Evolutionary conservation across 1,140 invertebrate species (phyloP).

Genomic region (Phortica variegata): DNA sequence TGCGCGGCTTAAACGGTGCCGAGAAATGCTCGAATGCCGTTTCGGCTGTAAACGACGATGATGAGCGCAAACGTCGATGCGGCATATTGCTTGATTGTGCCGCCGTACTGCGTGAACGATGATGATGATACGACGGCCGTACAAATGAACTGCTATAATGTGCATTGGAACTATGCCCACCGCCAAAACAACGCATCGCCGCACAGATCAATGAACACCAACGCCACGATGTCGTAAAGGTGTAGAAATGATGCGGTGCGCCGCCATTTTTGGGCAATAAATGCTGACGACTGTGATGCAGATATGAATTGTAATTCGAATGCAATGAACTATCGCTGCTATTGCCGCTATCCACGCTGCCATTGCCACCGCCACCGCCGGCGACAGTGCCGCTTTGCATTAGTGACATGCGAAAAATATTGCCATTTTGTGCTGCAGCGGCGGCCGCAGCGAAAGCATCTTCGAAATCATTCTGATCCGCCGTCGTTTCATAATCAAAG

Average conservation of each 20-base stretch:
- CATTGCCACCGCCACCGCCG: constrained; percentile 40
- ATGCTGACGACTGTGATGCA: constrained; percentile 51
- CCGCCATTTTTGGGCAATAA: constrained; percentile 32
- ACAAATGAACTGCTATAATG: constrained; percentile 44
- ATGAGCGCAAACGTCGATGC: constrained; percentile 38
- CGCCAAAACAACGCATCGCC: constrained; percentile 55
- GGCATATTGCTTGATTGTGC: constrained; percentile 16
- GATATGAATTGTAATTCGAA: constrained; percentile 50
- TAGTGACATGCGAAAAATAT: constrained; percentile 38
- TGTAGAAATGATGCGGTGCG: constrained; percentile 35
- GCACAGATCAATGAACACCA: constrained; percentile 54
- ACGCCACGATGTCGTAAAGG: constrained; percentile 50
- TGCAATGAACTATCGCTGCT: constrained; percentile 46
- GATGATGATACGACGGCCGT: constrained; percentile 10
- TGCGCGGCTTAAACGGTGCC: constrained; percentile 46
- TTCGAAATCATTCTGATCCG: constrained; percentile 30
- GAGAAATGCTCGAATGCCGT: constrained; percentile 48
- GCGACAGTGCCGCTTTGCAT: constrained; percentile 6
- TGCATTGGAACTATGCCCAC: constrained; percentile 32
- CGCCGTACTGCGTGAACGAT: constrained; percentile 12
- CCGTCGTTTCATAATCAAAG: constrained; percentile 41
- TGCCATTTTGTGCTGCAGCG: constrained; percentile 52
- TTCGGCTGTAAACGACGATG: constrained; percentile 44
- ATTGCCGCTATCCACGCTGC: constrained; percentile 43
- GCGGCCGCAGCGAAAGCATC: constrained; percentile 43